These are phyloP conservation scores for Alaudala cheleensis DNA, from an alignment of 2,113 vertebrate species.

Conservation along the genomic window DNA sequence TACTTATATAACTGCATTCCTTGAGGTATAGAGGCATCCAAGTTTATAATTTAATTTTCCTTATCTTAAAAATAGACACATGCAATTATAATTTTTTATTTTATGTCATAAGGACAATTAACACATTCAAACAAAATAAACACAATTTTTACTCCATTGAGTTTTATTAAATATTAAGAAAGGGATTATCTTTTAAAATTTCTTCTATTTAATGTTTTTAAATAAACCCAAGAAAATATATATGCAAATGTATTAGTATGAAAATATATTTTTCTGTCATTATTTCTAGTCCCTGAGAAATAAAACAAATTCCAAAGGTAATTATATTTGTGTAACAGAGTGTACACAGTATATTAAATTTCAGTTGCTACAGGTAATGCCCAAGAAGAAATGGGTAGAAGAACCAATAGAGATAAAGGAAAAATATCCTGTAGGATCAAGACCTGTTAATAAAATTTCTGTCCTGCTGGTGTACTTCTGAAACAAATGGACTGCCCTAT, in stretches of 20 bases:
- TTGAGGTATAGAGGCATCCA: conserved; percentile 51
- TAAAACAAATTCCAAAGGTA: conserved; percentile 6
- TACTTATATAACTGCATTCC: conserved; percentile 58
- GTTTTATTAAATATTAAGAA: neutral
- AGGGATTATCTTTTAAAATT: neutral
- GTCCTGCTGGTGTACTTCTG: neutral
- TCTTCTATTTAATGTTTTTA: neutral
- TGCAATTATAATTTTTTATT: conserved; percentile 44
- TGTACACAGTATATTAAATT: neutral
- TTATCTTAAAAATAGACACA: conserved; percentile 63
- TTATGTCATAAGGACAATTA: conserved; percentile 12
- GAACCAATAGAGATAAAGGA: neutral
- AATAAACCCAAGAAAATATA: neutral
- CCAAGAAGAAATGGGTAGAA: neutral
- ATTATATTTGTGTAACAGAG: neutral
- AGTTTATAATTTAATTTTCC: conserved; percentile 55
- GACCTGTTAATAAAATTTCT: neutral
- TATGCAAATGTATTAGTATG: neutral
- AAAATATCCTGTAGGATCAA: neutral
- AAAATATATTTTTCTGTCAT: neutral
- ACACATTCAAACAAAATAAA: conserved; percentile 27
- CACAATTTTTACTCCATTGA: neutral
- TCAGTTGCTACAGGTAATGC: neutral
- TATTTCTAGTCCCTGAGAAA: conserved; percentile 2
- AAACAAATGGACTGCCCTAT: neutral